Conservation (phyloP, 92 coral and sea anemone genomes). For the Epizoanthus scotinus region DNA sequence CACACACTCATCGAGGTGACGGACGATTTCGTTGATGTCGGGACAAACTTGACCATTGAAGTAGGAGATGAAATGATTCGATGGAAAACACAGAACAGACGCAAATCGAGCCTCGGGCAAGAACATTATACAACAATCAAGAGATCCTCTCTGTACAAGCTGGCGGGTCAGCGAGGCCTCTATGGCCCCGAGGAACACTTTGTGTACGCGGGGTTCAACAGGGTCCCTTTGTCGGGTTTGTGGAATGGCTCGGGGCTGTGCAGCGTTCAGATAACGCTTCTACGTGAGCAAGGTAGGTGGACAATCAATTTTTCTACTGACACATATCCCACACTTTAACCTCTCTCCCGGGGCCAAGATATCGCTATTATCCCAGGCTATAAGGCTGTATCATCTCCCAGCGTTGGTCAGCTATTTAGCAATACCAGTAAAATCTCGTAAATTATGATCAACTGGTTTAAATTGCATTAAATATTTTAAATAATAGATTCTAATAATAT, state of each 20-base stretch:
- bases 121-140: conserved; percentile 8
- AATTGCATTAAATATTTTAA: too few species aligned
- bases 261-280: conserved; percentile 71
- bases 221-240: conserved; percentile 77
- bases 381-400: too few species aligned
- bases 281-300: conserved; percentile 58
- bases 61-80: conserved; percentile 67
- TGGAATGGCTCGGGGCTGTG: conserved; percentile 92
- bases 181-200: conserved; percentile 85
- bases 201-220: conserved; percentile 80
- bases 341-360: too few species aligned
- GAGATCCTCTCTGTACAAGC: conserved; percentile 64
- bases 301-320: background rate
- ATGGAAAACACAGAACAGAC: conserved; percentile 59
- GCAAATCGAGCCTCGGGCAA: conserved; percentile 24
- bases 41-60: conserved; percentile 74
- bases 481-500: too few species aligned
- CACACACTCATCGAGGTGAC: conserved; percentile 65
- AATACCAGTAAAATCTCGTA: too few species aligned
- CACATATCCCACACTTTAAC: too few species aligned
- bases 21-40: conserved; percentile 75
- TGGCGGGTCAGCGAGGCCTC: conserved; percentile 69
- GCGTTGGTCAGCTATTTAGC: too few species aligned
- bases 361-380: too few species aligned
- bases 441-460: too few species aligned